These are phyloP conservation scores for Bolborhynchus lineola DNA, from an alignment of 2,113 vertebrate genomes.

Conservation along the genomic window DNA sequence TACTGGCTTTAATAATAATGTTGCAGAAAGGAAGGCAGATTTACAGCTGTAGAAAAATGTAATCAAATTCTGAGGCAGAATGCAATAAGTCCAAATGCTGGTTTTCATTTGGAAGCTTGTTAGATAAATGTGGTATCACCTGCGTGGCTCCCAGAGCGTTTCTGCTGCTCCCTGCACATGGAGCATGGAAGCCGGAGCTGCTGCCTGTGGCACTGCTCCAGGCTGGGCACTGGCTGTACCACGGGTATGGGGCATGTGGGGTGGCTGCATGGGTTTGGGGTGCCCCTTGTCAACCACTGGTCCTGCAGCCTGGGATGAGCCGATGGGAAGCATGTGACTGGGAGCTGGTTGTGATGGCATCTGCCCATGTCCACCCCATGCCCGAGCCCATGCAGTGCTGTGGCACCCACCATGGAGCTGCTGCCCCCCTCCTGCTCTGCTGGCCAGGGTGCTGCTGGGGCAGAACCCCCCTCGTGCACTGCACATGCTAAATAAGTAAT, in stretches of 20 bases:
- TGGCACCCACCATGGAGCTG: background rate
- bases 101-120: constrained; percentile 77
- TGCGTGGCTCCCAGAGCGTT: background rate
- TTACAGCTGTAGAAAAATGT: constrained; percentile 77
- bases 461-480: background rate
- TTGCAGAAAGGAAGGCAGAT: constrained; percentile 75
- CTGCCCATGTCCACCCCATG: rapidly evolving
- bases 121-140: constrained; percentile 70
- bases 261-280: rapidly evolving
- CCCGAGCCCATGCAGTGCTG: background rate
- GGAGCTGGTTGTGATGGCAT: rapidly evolving
- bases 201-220: background rate
- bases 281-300: rapidly evolving
- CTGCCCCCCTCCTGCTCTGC: background rate
- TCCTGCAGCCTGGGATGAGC: background rate
- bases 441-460: rapidly evolving
- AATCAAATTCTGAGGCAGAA: constrained; percentile 79
- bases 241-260: background rate
- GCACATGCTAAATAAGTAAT: constrained; percentile 18
- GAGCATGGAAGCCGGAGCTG: background rate
- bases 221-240: background rate
- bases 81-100: constrained; percentile 76
- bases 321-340: rapidly evolving
- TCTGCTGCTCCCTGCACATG: background rate
- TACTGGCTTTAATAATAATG: constrained; percentile 76